Base-by-base conservation (phyloP, 2,888 invertebrate genomes). In the Drosophila ustulata region DNA sequence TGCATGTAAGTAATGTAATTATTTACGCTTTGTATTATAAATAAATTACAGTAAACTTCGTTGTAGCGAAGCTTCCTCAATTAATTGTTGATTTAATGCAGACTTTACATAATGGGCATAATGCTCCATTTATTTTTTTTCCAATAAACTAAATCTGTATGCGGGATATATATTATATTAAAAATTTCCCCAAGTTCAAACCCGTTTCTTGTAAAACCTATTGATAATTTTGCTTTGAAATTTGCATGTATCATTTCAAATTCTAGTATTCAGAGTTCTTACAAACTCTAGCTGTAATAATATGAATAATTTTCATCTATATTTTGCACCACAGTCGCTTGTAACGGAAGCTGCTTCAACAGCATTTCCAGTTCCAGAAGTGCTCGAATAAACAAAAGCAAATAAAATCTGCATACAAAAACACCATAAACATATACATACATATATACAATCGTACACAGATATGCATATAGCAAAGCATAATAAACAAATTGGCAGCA, bases 401-500 rank as follows among this genome's bases (percentile, higher is more conserved):
- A 55, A 51, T 67, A 34, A 47, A 73, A 73, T 75, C 51, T 62
- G 74, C 78, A 73, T 65, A 32, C 49, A 56, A 59, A 49, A 52
- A 41, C 41, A 71, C 25, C 49, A 43, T 18, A 18, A n/a, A 59
- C 25, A 47, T 11, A 50, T 18, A 45, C 9, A 63, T 9, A 47
- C 8, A 50, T 18, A 45, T 7, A 63, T 9, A 47, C 8, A 52
- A 3, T 37, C 18, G 56, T 45, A 26, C 26, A 50, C 7, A 45
- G 18, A 47, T 56, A 34, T 56, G 37, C 11, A 52, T 50, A 39
- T 18, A 4, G 8, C 25, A 23, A 58, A 63, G 37, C 45, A 52
- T 66, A 78, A 78, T 66, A 73, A 78, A 72, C 67, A 63, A 56
- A 72, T 67, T 55, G 55, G 74, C 55, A 47, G 50, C 43, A 34